Conservation (phyloP, 2,113 vertebrate species). For the Thermophis baileyi region DNA sequence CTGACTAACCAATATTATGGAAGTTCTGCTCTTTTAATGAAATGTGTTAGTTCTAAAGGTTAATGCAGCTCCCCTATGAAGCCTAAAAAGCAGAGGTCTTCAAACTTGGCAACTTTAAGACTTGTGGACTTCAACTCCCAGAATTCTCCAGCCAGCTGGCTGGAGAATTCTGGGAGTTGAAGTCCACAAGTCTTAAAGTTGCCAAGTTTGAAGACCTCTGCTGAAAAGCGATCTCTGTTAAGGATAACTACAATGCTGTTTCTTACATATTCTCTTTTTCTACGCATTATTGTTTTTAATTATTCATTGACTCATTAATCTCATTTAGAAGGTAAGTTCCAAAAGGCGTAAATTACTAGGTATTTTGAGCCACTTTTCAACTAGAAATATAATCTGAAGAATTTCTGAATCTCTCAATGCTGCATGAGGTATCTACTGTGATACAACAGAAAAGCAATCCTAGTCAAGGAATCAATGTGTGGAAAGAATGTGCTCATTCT, state of each 20-base stretch:
- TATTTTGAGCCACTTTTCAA: not conserved
- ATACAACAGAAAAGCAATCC: not conserved
- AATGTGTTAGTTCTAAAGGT: not conserved
- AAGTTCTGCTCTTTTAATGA: not conserved
- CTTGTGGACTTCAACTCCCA: too few relatives aligned
- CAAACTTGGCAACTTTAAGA: too few relatives aligned
- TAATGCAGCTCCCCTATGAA: not conserved
- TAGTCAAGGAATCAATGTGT: not conserved
- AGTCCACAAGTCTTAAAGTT: too few relatives aligned
- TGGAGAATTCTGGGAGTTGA: too few relatives aligned
- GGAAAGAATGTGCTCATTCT: not conserved
- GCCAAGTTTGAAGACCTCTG: too few relatives aligned
- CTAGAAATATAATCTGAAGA: not conserved
- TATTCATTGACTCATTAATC: not conserved
- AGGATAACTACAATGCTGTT: not conserved
- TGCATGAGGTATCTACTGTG: not conserved
- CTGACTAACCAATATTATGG: not conserved
- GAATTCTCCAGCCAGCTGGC: too few relatives aligned
- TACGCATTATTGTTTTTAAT: not conserved
- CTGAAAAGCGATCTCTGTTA: not conserved
- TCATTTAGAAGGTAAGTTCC: not conserved
- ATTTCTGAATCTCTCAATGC: not conserved
- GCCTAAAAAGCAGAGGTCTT: too few relatives aligned
- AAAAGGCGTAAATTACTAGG: not conserved
- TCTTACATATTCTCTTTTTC: not conserved